Conservation (phyloP, 2,113 vertebrate genomes). For the Motacilla alba region DNA sequence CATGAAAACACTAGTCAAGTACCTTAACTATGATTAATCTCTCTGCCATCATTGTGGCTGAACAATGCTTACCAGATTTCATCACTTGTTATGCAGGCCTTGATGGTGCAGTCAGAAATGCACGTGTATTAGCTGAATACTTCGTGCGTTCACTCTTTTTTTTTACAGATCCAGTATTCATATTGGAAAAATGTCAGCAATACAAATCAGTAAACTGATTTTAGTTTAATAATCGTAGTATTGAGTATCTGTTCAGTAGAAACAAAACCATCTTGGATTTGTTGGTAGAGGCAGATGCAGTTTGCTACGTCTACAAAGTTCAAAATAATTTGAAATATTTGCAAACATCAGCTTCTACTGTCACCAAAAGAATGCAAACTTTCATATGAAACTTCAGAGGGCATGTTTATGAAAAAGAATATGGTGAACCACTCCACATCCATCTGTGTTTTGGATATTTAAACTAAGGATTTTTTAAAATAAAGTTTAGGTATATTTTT, state of each 20-base stretch:
- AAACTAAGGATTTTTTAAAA: background rate
- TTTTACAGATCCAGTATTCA: background rate
- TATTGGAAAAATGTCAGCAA: background rate
- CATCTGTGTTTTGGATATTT: background rate
- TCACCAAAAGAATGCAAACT: constrained; percentile 14
- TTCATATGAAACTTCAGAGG: background rate
- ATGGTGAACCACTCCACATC: background rate
- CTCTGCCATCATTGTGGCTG: background rate
- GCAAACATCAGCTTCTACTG: background rate
- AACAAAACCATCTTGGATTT: constrained; percentile 2
- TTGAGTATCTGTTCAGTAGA: background rate
- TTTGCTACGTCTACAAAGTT: background rate
- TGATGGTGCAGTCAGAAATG: background rate
- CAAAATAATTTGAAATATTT: constrained; percentile 17
- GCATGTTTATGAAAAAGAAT: background rate
- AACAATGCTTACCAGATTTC: background rate
- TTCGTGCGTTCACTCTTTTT: background rate
- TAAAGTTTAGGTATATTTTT: background rate
- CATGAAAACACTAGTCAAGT: background rate
- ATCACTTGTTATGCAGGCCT: background rate
- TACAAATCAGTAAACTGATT: background rate
- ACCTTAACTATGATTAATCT: background rate
- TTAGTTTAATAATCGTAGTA: background rate
- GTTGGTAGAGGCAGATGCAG: constrained; percentile 6
- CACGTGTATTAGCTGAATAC: background rate